Evolutionary conservation across 53 echinoderm and acorn worm species (phyloP), one percentile per base, ranked within the genome.

Genomic region (Crossaster papposus): DNA sequence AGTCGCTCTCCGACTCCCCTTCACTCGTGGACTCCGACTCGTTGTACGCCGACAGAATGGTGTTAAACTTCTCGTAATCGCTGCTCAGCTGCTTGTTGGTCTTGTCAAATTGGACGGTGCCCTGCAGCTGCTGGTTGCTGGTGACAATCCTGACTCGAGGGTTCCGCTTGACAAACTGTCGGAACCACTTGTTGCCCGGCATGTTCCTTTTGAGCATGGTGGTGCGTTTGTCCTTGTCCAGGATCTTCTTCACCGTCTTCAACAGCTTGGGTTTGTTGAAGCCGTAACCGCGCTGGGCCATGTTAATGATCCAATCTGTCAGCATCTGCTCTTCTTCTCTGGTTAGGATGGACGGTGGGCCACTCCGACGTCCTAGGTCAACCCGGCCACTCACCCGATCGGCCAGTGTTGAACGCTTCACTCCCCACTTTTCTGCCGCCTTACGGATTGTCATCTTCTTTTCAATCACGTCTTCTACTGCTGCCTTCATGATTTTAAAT

Each of bases 141-240:
- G 77, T 75, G 20, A 89, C 79, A 51, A 80, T 6, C 68, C 58
- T 65, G 68, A 89, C 89, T 36, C 76, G 65, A 0, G 89, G 89
- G 34, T 89, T 89, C 20, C 89, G 35, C 89, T 79, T 79, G 51
- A 89, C 51, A 89, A 89, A 89, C 80, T 89, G 79, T 20, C 80
- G 80, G 20, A 80, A 89, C 89, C 89, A 89, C 80, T 89, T 89
- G 31, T 89, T 80, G 77, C 89, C 89, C 7, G 89, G 89, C 80
- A 89, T 80, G 80, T 89, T 89, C 35, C 29, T 51, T 30, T 68
- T 63, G 18, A 89, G 89, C 22, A 80, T 68, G n/a, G 89, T 89
- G 50, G 76, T 80, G 17, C 89, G 79, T 34, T 80, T 80, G 51
- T 89, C 89, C 80, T 89, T 79, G 71, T 89, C 89, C 79, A 89